Conservation (phyloP, 2,113 vertebrate genomes). For the Ictalurus furcatus region DNA sequence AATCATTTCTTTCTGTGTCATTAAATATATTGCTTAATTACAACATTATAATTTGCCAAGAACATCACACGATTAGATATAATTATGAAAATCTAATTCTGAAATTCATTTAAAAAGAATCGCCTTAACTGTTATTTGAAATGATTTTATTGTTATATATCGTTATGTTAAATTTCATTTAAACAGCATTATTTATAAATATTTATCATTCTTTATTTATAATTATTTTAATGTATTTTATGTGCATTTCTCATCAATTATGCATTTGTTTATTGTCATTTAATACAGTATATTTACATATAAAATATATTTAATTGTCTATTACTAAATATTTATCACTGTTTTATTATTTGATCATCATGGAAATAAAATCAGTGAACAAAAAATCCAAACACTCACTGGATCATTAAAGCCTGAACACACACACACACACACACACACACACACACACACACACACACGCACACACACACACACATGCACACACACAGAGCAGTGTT, state of each 20-base stretch:
- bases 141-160: background rate
- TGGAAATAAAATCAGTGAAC: background rate
- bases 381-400: background rate
- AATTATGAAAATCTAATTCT: background rate
- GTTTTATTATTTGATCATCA: background rate
- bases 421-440: background rate
- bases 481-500: background rate
- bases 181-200: background rate
- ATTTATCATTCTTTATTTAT: background rate
- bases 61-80: background rate
- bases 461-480: slow-evolving; percentile 1
- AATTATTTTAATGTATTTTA: background rate
- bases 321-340: background rate
- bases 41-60: background rate
- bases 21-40: background rate
- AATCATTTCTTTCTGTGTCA: background rate
- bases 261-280: background rate
- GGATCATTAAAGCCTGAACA: background rate
- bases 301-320: background rate
- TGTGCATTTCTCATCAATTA: background rate
- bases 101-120: background rate
- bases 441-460: background rate
- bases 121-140: background rate
- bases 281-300: background rate
- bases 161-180: background rate